Conservation (phyloP, 2,113 vertebrate genomes). For the Carassius gibelio region DNA sequence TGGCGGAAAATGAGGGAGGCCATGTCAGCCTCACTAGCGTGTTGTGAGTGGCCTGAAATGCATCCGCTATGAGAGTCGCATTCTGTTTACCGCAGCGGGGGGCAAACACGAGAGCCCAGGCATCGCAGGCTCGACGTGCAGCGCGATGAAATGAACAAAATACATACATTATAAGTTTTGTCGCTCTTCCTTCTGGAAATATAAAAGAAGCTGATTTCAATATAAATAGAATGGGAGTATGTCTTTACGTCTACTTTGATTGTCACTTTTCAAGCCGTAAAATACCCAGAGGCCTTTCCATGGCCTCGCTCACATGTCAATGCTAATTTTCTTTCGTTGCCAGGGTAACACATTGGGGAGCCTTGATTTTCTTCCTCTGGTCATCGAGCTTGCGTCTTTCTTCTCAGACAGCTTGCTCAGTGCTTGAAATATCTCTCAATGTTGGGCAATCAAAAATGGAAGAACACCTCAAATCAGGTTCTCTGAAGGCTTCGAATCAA, state of each 20-base stretch:
- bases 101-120: constrained; percentile 73
- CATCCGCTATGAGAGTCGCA: constrained; percentile 75
- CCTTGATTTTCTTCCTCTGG: constrained; percentile 71
- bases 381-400: constrained; percentile 71
- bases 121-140: constrained; percentile 69
- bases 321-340: constrained; percentile 77
- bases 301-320: constrained; percentile 76
- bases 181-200: constrained; percentile 70
- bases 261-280: constrained; percentile 69
- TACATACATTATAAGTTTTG: constrained; percentile 78
- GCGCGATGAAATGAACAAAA: constrained; percentile 81
- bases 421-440: constrained; percentile 54
- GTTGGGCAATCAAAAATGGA: constrained; percentile 75
- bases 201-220: constrained; percentile 78
- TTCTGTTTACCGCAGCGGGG: constrained; percentile 81
- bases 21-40: constrained; percentile 68
- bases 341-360: constrained; percentile 75
- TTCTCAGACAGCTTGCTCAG: constrained; percentile 68
- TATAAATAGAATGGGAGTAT: constrained; percentile 80
- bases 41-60: constrained; percentile 77
- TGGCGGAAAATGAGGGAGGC: constrained; percentile 78
- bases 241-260: constrained; percentile 75
- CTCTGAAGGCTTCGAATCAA: constrained; percentile 63
- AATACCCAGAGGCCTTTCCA: constrained; percentile 73
- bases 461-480: constrained; percentile 72